Evolutionary conservation across 2,888 invertebrate species (phyloP), one percentile per base, ranked within the genome.

Genomic region (Rhagophthalmus giganteus): DNA sequence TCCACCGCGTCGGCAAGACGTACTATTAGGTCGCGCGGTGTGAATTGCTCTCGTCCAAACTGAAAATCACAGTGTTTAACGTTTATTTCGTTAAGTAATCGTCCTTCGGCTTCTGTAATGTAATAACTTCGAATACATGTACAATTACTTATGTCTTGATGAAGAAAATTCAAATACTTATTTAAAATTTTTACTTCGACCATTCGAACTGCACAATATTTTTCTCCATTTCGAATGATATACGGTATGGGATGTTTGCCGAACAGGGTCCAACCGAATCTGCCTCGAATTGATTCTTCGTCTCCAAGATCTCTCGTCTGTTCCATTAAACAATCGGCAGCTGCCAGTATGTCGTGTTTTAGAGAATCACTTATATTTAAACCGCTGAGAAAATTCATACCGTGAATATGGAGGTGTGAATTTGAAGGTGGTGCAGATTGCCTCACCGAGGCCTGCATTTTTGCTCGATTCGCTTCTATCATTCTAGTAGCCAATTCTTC

Each of bases 171-270:
- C 67, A 94, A 83, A 77, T 92, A 90, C 76, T 92, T 92, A 72
- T 90, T 90, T 13, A 94, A 80, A 33, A 94, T 80, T 74, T 94
- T 94, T 67, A 86, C 83, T 74, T 96, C 96, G 13, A 95, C 89
- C 85, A 96, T 94, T 44, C 94, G 82, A 39, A 96, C 94, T n/a
- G 94, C 90, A 70, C 93, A 91, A 73, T 90, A 95, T 71, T 88
- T 88, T 70, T 91, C 91, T 10, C 85, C 82, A 39, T 85, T 83
- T 11, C 96, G 82, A 68, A 87, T 86, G 59, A 96, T 90, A 73
- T 89, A 94, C 1, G 96, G 96, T 69, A 96, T 89, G 73, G 87
- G 85, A 62, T 84, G 84, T 67, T 88, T 88, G 54, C 91, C 93
- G 37, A 95, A 83, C 63, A 86, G 86, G 52, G 88, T 87, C 95